A percentile compares a stretch with the other conserved stretches of the same genome.
These are phyloP conservation scores for Cantharis flavilabris DNA, from an alignment of 2,888 invertebrate genomes.

Conservation along the genomic window DNA sequence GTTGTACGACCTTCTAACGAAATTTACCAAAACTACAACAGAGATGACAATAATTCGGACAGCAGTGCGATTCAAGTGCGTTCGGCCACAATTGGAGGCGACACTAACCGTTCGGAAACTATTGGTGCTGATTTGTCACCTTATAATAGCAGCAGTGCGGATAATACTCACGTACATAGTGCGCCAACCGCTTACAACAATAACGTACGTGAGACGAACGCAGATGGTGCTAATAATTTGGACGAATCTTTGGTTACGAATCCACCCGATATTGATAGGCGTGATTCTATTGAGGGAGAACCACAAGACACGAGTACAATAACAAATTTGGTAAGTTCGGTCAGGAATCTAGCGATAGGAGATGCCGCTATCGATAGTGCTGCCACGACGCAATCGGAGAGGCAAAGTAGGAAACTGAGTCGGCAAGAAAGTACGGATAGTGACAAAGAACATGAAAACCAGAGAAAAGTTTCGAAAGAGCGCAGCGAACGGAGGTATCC, in stretches of 20 bases:
- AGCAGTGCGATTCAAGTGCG: constrained; percentile 41
- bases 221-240: constrained; percentile 56
- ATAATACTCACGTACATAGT: constrained; percentile 17
- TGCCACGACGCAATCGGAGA: constrained; percentile 15
- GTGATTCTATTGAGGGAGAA: constrained; percentile 47
- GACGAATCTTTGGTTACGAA: constrained; percentile 21
- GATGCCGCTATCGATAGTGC: constrained; percentile 46
- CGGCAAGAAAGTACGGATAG: constrained; percentile 50
- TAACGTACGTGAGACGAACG: constrained; percentile 57
- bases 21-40: not conserved
- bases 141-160: constrained; percentile 20
- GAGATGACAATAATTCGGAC: not conserved
- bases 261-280: constrained; percentile 26
- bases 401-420: constrained; percentile 37
- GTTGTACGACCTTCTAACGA: constrained; percentile 1
- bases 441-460: constrained; percentile 42
- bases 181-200: constrained; percentile 22
- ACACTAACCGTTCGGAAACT: constrained; percentile 47
- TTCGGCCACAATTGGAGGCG: constrained; percentile 55
- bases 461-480: constrained; percentile 31
- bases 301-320: constrained; percentile 39
- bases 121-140: constrained; percentile 42
- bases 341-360: constrained; percentile 51
- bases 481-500: constrained; percentile 26
- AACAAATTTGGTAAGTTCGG: constrained; percentile 42